Base-by-base conservation (phyloP, 2,888 invertebrate species). In the Chydorus sphaericus region DNA sequence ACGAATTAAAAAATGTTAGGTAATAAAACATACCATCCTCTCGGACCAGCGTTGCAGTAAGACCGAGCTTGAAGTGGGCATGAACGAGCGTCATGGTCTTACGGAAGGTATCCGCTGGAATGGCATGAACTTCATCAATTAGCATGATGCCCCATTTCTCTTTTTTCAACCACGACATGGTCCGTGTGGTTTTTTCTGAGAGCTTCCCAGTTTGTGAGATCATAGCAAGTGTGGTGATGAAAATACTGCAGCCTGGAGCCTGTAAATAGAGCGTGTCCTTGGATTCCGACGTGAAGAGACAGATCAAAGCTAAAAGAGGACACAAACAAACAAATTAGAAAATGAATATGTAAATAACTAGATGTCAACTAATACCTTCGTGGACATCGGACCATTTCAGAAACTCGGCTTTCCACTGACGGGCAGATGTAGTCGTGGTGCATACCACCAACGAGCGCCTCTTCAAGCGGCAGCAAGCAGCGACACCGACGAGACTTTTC, bases 111-210 rank as follows among this genome's bases (percentile, higher is more conserved):
- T 96, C 96, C 49, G 98, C 98, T 14, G 98, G 98, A 64, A 99
- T 98, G 20, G 98, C 98, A 73, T 98, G 98, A 60, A 98, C 98
- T 74, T 98, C 81, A 73, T 97, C 97, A 11, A 97, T 74, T 39
- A 97, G 84, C 79, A 97, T 88, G 50, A 97, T 84, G 53, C 97
- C 97, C 97, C 97, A 98, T 75, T 98, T 97, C 70, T 97, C 96
- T 62, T 89, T 89, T 66, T 94, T 91, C 58, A 98, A 76, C 94
- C 96, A 98, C 68, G 89, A 87, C 98, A 98, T 99, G 3, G 97
- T 94, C 74, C 93, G 91, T 67, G 98, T 97, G 0, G 98, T 97
- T 73, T 96, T 94, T 88, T 92, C 97, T 4, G 96, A 93, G 60
- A 98, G 77, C 62, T 96, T 89, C 69, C 94, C 96, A 0, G 92